A percentile compares a stretch with the other conserved stretches of the same genome.
These are phyloP conservation scores for Drosophila ficusphila DNA, from an alignment of 1,140 invertebrate species.

Conservation along the genomic window DNA sequence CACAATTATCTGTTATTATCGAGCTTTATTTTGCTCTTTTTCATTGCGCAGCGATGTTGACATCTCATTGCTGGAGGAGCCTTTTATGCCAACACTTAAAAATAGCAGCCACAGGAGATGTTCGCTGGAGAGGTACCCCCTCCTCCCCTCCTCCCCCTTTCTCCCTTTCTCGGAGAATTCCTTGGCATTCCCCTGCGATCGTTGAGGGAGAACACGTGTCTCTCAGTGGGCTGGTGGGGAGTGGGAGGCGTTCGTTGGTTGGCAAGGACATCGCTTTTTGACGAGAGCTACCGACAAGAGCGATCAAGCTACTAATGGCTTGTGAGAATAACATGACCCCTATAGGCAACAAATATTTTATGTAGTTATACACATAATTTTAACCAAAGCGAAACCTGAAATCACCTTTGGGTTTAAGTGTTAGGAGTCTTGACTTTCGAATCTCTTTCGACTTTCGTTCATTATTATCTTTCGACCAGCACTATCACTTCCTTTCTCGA, in stretches of 20 bases:
- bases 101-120: slow-evolving; percentile 70
- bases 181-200: slow-evolving; percentile 32
- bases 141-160: slow-evolving; percentile 2
- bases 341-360: background rate
- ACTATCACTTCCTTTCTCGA: slow-evolving; percentile 1
- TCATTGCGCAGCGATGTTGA: slow-evolving; percentile 57
- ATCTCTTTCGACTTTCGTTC: background rate
- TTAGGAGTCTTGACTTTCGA: background rate
- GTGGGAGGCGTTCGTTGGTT: background rate
- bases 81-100: slow-evolving; percentile 76
- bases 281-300: slow-evolving; percentile 1
- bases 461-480: background rate
- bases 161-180: slow-evolving; percentile 18
- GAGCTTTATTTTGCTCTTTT: slow-evolving; percentile 54
- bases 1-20: slow-evolving; percentile 83
- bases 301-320: background rate
- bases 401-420: too few relatives aligned
- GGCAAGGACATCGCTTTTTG: slow-evolving; percentile 4
- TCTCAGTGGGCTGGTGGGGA: slow-evolving; percentile 9
- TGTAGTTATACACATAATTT: background rate
- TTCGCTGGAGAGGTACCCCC: slow-evolving; percentile 33
- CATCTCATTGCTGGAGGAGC: slow-evolving; percentile 68
- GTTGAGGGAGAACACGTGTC: slow-evolving; percentile 76
- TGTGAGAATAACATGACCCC: background rate
- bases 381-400: background rate